Evolutionary conservation across 2,888 invertebrate species (phyloP), one percentile per base, ranked within the genome.

Genomic region (Habrosyne pyritoides): DNA sequence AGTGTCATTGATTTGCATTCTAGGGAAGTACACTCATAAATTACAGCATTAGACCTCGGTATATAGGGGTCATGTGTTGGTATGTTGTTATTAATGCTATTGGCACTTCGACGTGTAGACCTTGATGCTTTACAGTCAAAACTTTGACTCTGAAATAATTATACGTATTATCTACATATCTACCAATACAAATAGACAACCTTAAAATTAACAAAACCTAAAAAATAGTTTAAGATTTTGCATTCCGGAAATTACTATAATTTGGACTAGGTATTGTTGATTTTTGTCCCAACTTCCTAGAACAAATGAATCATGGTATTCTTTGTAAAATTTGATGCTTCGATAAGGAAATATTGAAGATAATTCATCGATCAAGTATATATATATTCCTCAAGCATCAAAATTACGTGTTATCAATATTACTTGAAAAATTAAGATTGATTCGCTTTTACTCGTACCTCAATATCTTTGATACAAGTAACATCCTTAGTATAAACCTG

Each of bases 51-150:
- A 10, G 67, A 59, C 61, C 84, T 83, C 28, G 91, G 89, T 61
- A 91, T 83, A 61, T 85, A 89, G 4, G 89, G 89, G 61, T 90
- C 87, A 57, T 89, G 80, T n/a, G 79, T 77, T 7, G 90, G 90
- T 21, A 74, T 47, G n/a, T 70, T 68, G 50, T 66, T 60, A 36
- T 66, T 67, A 54, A 57, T 52, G 47, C 52, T 54, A 48, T 59
- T 56, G 54, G 52, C 52, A 42, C 54, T 73, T 55, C 83, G 77
- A 47, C 81, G 82, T 56, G 55, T 59, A 2, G 70, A 53, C 61
- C 66, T 69, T 51, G 59, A 71, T 52, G 6, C 70, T 59, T 63
- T 74, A 64, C 91, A 91, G 53, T 75, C 56, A 30, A 83, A 79
- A 53, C 66, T 60, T 68, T 74, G 61, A 22, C 74, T 81, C 87